These are phyloP conservation scores for Rousettus leschenaultii DNA, from an alignment of 2,113 vertebrate genomes.

Conservation along the genomic window DNA sequence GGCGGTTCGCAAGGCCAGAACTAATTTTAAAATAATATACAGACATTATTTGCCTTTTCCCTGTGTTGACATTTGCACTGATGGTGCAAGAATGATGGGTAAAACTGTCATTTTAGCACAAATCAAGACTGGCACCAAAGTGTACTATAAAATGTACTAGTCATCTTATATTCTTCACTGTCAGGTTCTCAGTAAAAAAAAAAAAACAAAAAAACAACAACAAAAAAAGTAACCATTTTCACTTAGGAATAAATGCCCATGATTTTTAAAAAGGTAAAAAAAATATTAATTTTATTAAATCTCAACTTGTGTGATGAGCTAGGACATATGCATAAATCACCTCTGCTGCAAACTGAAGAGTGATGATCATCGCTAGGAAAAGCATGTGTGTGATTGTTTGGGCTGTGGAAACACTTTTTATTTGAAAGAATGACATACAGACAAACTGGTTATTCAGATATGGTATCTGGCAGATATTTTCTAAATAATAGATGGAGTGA, in stretches of 20 bases:
- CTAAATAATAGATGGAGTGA: neutral
- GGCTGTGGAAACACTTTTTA: neutral
- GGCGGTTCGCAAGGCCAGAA: neutral
- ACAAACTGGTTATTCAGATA: neutral
- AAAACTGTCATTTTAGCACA: neutral
- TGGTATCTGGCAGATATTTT: neutral
- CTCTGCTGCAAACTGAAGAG: neutral
- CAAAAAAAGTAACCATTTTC: neutral
- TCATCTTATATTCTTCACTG: neutral
- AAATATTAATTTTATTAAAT: neutral
- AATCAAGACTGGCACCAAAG: neutral
- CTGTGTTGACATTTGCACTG: neutral
- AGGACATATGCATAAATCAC: neutral
- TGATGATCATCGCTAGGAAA: neutral
- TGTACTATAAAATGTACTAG: neutral
- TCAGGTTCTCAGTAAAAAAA: neutral
- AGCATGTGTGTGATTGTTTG: neutral
- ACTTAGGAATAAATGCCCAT: neutral
- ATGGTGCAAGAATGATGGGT: neutral
- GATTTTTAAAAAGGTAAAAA: neutral
- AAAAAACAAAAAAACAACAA: neutral
- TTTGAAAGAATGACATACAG: neutral
- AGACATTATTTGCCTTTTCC: neutral
- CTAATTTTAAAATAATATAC: neutral
- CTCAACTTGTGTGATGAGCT: neutral